These are phyloP conservation scores for Clivina fossor DNA, from an alignment of 2,888 invertebrate genomes.

Conservation along the genomic window DNA sequence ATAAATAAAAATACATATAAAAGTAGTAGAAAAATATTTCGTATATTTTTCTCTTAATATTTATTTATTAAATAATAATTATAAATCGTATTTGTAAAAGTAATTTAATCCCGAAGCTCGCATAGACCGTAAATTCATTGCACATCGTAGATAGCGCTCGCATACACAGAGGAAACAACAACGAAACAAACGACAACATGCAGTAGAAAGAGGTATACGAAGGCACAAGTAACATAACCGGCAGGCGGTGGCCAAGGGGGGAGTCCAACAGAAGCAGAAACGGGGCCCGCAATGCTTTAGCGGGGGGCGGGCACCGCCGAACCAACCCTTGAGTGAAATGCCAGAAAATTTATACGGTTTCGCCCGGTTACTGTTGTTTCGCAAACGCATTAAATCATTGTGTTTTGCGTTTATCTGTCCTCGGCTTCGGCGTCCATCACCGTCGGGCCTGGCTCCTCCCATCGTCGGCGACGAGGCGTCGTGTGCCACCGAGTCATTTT, in stretches of 20 bases:
- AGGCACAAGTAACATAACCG: constrained; percentile 1
- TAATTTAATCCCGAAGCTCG: no score
- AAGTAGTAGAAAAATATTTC: no score
- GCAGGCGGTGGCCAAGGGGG: neutral
- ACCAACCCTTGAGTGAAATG: constrained; percentile 31
- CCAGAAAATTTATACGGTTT: constrained; percentile 33
- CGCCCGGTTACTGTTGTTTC: constrained; percentile 35
- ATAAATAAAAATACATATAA: no score
- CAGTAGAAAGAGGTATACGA: neutral
- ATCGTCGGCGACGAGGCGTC: constrained; percentile 26
- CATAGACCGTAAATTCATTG: no score
- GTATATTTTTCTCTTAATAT: no score
- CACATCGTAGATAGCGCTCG: no score
- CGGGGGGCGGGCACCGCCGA: neutral
- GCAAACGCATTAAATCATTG: constrained; percentile 54
- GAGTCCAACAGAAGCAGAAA: no score
- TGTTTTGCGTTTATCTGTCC: constrained; percentile 56
- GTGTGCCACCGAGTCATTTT: constrained; percentile 53
- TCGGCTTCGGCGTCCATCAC: constrained; percentile 54
- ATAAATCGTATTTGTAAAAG: no score
- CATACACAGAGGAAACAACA: no score
- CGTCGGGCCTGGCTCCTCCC: constrained; percentile 49
- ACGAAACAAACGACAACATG: neutral
- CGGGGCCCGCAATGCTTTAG: neutral
- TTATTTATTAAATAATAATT: no score